phyloP scores from a whole-genome alignment of 2,797 vertebrate species.

The Pygocentrus nattereri region DNA sequence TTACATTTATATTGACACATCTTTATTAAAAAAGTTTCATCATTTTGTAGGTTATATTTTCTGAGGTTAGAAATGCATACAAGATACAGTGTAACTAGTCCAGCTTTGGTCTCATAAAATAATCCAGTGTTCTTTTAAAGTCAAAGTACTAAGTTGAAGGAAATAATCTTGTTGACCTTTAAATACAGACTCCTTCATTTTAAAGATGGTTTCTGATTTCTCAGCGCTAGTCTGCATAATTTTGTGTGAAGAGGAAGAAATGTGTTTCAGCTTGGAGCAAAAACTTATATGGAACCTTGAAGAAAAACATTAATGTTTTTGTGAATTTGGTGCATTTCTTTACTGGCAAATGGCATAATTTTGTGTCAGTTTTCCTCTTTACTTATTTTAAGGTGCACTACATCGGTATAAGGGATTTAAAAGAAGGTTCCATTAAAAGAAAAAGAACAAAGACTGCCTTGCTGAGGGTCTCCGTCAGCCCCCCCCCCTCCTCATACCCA shows the following conservation, averaged over 20 bases:
- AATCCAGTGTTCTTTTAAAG: not conserved
- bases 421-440: not conserved
- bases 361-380: not conserved
- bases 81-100: slow-evolving; percentile 1
- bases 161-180: not conserved
- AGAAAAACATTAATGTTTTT: not conserved
- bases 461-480: not conserved
- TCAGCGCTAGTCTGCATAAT: not conserved
- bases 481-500: slow-evolving; percentile 72
- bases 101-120: not conserved
- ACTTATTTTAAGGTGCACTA: not conserved
- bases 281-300: not conserved
- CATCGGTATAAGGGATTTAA: not conserved
- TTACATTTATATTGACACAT: not conserved
- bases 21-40: not conserved
- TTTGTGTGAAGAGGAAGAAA: not conserved
- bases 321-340: not conserved
- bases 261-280: not conserved
- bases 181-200: not conserved
- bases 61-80: not conserved
- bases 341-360: not conserved
- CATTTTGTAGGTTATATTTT: not conserved
- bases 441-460: not conserved
- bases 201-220: not conserved
- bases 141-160: not conserved